Base-by-base conservation (phyloP, 2,888 invertebrate genomes). In the Rhagonycha lutea region DNA sequence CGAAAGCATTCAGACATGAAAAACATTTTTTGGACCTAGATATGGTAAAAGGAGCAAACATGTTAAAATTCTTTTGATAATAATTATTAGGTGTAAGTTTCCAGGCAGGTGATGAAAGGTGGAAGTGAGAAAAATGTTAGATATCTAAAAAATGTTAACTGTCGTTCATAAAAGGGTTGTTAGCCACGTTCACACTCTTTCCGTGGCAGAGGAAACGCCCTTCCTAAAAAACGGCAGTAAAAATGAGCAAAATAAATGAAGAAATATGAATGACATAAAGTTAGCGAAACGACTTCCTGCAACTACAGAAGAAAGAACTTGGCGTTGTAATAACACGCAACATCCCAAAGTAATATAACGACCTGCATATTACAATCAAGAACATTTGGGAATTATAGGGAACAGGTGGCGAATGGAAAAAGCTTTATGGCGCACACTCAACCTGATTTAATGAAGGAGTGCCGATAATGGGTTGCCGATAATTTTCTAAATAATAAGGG, bases 231-330 rank as follows among this genome's bases (percentile, higher is more conserved):
- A 14, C 29, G 73, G 76, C 79, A 81, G 83, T 24, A 63, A 63
- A 63, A 24, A 63, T 32, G 32, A 32, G 32, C 32, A 63, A 63
- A 24, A 63, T 83, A 87, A 87, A 87, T 87, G 85, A 87, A 87
- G 87, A 87, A 86, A 86, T 87, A 87, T 87, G 85, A 86, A 83
- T 84, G 86, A 86, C 86, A 87, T 87, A 87, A 87, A 87, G 85
- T 86, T 85, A 84, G 82, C 80, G 83, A 81, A 85, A 86, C 85
- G 86, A 85, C 86, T 74, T 72, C 81, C 83, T 83, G 82, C 81
- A 82, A 80, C 80, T 79, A 81, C 78, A 82, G 81, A 84, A 84
- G 83, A 84, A 83, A 82, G 82, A 83, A 82, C 82, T 81, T 84
- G 85, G 86, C 85, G 84, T 86, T 85, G 85, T 83, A 82, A 84